Conservation (phyloP, 2,797 vertebrate species). For the Malurus leucopterus region DNA sequence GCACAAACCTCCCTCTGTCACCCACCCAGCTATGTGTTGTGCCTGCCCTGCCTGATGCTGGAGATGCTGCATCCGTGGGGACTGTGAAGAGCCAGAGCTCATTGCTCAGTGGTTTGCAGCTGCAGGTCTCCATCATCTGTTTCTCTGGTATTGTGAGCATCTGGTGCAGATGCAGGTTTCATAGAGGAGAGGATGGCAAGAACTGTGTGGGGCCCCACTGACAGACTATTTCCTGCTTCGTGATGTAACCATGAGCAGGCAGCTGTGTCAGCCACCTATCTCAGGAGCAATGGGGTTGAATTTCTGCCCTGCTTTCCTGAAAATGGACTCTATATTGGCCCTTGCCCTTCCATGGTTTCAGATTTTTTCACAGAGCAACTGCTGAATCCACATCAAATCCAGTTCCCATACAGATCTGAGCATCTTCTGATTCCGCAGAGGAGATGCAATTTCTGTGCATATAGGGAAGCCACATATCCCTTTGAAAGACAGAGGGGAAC, state of each 20-base stretch:
- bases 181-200: background rate
- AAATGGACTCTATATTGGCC: background rate
- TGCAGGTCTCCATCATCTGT: accelerated
- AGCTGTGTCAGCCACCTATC: background rate
- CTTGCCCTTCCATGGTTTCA: background rate
- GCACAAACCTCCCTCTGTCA: background rate
- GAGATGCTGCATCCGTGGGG: background rate
- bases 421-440: background rate
- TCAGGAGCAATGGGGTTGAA: background rate
- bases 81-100: accelerated
- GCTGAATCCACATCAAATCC: background rate
- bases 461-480: background rate
- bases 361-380: background rate
- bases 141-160: background rate
- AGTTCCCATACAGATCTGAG: background rate
- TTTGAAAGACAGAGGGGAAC: background rate
- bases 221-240: background rate
- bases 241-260: background rate
- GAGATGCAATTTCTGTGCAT: background rate
- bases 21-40: background rate
- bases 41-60: accelerated
- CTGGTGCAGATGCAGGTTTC: background rate
- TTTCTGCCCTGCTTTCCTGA: background rate
- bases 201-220: background rate
- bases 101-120: background rate